Base-by-base conservation (phyloP, 2,113 vertebrate species). In the Cettia cetti region DNA sequence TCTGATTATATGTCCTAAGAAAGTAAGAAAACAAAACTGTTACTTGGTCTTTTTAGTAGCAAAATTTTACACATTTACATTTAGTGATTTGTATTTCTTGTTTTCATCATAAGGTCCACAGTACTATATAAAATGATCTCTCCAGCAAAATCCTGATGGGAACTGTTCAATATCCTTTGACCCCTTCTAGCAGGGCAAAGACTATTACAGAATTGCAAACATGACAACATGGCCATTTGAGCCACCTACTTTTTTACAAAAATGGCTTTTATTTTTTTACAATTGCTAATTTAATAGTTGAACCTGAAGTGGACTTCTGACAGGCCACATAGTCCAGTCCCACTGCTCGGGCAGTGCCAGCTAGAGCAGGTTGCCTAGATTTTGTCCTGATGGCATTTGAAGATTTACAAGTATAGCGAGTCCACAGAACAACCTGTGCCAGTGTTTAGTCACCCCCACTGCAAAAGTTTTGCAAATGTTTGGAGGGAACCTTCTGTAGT, bases 231-330 rank as follows among this genome's bases (percentile, higher is more conserved):
- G 17, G 8, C 15, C 90, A 37, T 57, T 84, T 71, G 37, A 60
- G 26, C 22, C 13, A 86, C 26, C 2, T 10, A 50, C 15, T 22
- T 47, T 82, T 69, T 76, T 78, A 17, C 7, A 61, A 37, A 77
- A 90, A 70, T 69, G 7, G 4, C 23, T 64, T 79, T 92, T 89
- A 33, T 91, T 93, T 93, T 92, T 89, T 71, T 72, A 70, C 57
- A 79, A 11, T 40, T 90, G 50, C 44, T 89, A 24, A 54, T 84
- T 83, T 76, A 68, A n/a, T n/a, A 19, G 5, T 8, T 74, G 66
- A 61, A 53, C 26, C 30, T 57, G 28, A 30, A 66, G 76, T 22
- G 13, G 4, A 65, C 19, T 44, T 75, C 31, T 49, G 20, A n/a
- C 9, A 45, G 44, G 11, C 54, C 54, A 35, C 24, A 16, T 56